Conservation (phyloP, 2,113 vertebrate species). For the Sprattus sprattus region DNA sequence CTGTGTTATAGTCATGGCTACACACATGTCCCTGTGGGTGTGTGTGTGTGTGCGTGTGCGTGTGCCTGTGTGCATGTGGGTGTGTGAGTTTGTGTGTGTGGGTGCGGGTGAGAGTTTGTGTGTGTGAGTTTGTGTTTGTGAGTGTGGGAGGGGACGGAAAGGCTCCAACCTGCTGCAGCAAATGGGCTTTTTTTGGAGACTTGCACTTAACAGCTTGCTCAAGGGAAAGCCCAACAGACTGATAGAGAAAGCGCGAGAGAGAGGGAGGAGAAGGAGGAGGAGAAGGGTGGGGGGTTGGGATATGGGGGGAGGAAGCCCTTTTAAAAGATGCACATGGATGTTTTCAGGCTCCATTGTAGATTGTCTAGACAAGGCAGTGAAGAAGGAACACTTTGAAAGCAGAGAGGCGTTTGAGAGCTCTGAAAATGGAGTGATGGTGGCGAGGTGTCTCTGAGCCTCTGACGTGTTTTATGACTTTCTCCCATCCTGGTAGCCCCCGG, state of each 20-base stretch:
- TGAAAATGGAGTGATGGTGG: slow-evolving; percentile 51
- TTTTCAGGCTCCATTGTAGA: slow-evolving; percentile 54
- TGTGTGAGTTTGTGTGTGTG: not conserved
- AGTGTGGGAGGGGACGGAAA: slow-evolving; percentile 54
- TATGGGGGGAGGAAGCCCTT: slow-evolving; percentile 57
- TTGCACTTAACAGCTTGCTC: slow-evolving; percentile 74
- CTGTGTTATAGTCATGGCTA: not conserved
- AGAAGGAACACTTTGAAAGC: slow-evolving; percentile 55
- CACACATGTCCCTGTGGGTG: slow-evolving; percentile 49
- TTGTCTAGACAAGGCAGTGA: slow-evolving; percentile 46
- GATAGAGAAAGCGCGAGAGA: slow-evolving; percentile 52
- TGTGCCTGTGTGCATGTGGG: not conserved
- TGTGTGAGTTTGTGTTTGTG: slow-evolving; percentile 54
- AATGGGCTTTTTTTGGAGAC: slow-evolving; percentile 71
- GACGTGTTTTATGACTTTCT: slow-evolving; percentile 5
- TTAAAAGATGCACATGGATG: slow-evolving; percentile 47
- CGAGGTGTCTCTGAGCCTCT: not conserved
- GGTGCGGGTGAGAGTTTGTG: slow-evolving; percentile 37
- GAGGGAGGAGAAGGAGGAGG: slow-evolving; percentile 48
- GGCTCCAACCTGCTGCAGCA: slow-evolving; percentile 63
- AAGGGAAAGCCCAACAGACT: slow-evolving; percentile 67
- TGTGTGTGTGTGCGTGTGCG: too few species aligned
- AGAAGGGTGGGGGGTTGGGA: slow-evolving; percentile 48
- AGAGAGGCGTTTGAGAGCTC: slow-evolving; percentile 33
- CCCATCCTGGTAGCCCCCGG: not conserved